Evolutionary conservation across 1,140 invertebrate genomes (phyloP), one percentile per base, ranked within the genome.

Genomic region (Thaumetopoea pityocampa): DNA sequence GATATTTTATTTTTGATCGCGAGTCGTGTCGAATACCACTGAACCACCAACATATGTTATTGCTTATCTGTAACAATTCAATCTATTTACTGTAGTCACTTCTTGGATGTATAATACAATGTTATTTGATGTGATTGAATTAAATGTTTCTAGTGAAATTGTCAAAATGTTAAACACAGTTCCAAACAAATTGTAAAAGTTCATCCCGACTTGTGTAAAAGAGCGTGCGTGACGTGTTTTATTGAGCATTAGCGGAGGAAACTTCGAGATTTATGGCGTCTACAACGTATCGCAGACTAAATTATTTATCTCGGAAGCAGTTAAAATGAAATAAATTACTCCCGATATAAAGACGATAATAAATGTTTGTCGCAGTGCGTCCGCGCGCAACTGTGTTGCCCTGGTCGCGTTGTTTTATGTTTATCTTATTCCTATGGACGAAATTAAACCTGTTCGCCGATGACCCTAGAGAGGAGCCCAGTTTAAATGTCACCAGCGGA

Each of bases 291-390:
- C 11, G 45, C 30, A 26, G 9, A 26, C 20, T 36, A 49, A 49
- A 30, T 42, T 36, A 43, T 49, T 42, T 42, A 49, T 49, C 32
- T 49, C 38, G 46, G 46, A 49, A 49, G 26, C 38, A 22, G 38
- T 49, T 42, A 49, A 49, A 42, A 23, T 49, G 36, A 42, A 36
- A 37, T 42, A 49, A 29, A 35, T 47, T 40, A 40, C 8, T 38
- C 30, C 28, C 27, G 19, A 41, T 47, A 48, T 41, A 24, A 17
- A 30, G 17, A 5, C 15, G 30, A 27, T 35, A 28, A 9, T 40
- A 34, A 45, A 40, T 26, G 27, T 45, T 29, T 20, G 18, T 28
- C 20, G 42, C 30, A 23, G 23, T 30, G 23, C 17, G 5, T 14
- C n/a, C 11, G 17, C 10, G 18, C 16, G 24, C 32, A 22, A 36